These are phyloP conservation scores for Scylla paramamosain DNA, from an alignment of 1,140 invertebrate species.

Conservation along the genomic window DNA sequence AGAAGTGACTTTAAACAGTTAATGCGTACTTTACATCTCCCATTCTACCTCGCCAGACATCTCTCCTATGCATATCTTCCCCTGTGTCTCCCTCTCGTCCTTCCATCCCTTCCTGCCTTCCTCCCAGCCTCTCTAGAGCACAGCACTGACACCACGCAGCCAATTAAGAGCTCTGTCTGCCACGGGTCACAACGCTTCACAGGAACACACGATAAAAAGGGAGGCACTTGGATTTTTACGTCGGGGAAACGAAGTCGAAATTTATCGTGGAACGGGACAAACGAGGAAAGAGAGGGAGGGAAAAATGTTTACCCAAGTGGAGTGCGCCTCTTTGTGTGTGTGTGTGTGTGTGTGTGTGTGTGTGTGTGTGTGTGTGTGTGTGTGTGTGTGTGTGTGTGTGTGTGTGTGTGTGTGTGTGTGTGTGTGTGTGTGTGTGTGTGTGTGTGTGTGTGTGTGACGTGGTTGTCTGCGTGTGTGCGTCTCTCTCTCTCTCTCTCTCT, in stretches of 20 bases:
- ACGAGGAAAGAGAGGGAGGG: not conserved
- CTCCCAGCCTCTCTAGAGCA: not conserved
- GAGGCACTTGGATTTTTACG: not conserved
- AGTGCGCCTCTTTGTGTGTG: not conserved
- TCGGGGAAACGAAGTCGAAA: not conserved
- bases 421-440: not conserved
- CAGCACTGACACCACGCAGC: not conserved
- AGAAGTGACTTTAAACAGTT: no score
- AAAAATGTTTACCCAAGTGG: not conserved
- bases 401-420: not conserved
- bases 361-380: not conserved
- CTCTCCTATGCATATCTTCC: not conserved
- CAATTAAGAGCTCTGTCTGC: not conserved
- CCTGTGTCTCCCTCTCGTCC: not conserved
- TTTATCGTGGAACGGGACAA: not conserved
- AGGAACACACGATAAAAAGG: not conserved
- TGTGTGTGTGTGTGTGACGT: not conserved
- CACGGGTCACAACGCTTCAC: not conserved
- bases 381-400: conserved; percentile 11
- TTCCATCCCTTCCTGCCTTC: not conserved
- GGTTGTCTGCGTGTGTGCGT: no score
- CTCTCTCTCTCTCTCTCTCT: no score
- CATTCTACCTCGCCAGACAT: no score
- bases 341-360: not conserved
- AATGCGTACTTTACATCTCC: no score